Conservation (phyloP, 2,113 vertebrate species). For the Athene cunicularia region DNA sequence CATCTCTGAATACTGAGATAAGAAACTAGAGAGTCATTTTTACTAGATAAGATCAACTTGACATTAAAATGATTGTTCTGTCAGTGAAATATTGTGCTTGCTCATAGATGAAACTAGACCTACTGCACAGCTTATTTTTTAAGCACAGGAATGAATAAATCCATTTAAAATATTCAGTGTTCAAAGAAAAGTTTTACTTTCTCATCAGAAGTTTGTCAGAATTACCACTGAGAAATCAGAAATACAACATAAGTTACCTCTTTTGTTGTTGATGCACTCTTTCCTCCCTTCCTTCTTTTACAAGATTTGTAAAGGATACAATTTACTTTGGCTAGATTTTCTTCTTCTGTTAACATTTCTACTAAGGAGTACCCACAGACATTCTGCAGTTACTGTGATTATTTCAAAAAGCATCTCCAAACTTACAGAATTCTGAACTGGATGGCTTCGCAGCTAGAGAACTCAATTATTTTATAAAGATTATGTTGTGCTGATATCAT, state of each 20-base stretch:
- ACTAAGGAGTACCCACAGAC: background rate
- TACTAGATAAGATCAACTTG: background rate
- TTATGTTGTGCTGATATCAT: background rate
- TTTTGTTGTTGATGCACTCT: background rate
- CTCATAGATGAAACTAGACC: background rate
- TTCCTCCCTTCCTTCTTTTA: background rate
- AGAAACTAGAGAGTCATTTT: background rate
- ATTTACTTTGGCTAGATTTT: background rate
- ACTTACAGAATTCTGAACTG: background rate
- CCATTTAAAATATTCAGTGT: background rate
- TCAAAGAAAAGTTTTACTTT: background rate
- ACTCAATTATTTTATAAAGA: background rate
- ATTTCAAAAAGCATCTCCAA: background rate
- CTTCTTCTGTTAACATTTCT: background rate
- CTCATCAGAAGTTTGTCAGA: background rate
- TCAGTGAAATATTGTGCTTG: background rate
- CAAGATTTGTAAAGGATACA: background rate
- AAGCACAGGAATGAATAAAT: background rate
- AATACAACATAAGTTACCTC: background rate
- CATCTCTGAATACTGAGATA: background rate
- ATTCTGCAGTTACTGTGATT: background rate
- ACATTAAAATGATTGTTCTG: background rate
- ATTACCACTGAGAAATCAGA: background rate
- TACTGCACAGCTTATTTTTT: background rate
- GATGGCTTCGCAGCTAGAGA: background rate